Conservation (phyloP, 2,888 invertebrate genomes). For the Diplazon laetatorius region DNA sequence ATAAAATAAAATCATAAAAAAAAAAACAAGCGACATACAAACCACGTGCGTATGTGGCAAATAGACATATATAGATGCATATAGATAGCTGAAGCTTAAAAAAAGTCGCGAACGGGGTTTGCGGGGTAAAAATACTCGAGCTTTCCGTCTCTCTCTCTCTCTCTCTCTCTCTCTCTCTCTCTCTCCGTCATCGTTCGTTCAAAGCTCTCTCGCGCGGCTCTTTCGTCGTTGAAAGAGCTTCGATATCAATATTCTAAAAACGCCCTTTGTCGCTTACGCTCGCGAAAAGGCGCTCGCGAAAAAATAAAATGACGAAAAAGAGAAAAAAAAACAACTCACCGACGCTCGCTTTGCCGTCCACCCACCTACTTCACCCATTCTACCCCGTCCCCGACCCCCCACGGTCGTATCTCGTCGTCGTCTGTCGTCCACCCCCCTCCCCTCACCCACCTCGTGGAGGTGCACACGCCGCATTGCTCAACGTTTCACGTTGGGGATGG, state of each 20-base stretch:
- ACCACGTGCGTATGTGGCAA: slow-evolving; percentile 31
- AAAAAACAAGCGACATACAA: too few species aligned
- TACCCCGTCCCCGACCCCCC: too few species aligned
- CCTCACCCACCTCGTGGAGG: too few species aligned
- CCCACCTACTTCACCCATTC: slow-evolving; percentile 38
- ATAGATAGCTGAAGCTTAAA: slow-evolving; percentile 46
- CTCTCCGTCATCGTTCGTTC: too few species aligned
- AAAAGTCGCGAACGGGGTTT: slow-evolving; percentile 15
- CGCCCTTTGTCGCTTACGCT: slow-evolving; percentile 79
- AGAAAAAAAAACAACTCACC: slow-evolving; percentile 1
- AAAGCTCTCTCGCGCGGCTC: slow-evolving; percentile 64
- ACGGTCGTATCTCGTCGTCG: slow-evolving; percentile 33
- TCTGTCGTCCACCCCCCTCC: slow-evolving; percentile 30
- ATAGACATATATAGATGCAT: slow-evolving; percentile 33
- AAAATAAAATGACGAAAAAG: slow-evolving; percentile 10
- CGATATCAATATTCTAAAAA: slow-evolving; percentile 82
- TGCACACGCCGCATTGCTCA: slow-evolving; percentile 31
- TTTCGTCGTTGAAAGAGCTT: slow-evolving; percentile 71
- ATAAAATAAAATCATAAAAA: slow-evolving; percentile 58
- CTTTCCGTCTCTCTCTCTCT: slow-evolving; percentile 67
- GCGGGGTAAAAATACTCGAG: slow-evolving; percentile 13
- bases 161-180: too few species aligned
- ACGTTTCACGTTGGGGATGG: slow-evolving; percentile 52
- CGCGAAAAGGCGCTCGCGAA: slow-evolving; percentile 76
- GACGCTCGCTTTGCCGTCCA: slow-evolving; percentile 40